Conservation (phyloP, 2,113 vertebrate genomes). For the Entomyzon cyanotis region DNA sequence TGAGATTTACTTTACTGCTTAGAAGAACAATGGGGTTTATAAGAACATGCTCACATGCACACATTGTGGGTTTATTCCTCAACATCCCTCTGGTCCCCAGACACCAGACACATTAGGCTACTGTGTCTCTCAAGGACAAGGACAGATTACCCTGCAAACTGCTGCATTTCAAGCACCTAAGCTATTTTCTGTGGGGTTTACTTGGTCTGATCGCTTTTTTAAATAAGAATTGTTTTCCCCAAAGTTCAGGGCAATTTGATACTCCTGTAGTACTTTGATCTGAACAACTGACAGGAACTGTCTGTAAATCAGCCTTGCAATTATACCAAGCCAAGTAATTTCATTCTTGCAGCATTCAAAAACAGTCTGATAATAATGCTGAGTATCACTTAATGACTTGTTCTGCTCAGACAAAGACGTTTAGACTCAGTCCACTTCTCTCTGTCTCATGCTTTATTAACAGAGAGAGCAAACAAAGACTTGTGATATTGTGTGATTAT, state of each 20-base stretch:
- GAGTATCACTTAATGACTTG: background rate
- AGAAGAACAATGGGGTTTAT: background rate
- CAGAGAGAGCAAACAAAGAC: background rate
- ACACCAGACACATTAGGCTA: background rate
- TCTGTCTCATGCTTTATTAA: background rate
- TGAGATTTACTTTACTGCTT: background rate
- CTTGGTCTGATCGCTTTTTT: background rate
- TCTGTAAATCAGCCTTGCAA: background rate
- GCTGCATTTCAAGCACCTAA: background rate
- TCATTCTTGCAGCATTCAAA: background rate
- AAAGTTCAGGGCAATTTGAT: background rate
- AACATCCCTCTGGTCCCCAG: background rate
- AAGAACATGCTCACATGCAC: background rate
- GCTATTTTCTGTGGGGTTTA: background rate
- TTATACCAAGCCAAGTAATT: background rate
- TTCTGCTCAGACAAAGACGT: background rate
- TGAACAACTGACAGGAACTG: background rate
- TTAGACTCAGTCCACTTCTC: background rate
- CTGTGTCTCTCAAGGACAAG: rapidly evolving
- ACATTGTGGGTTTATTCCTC: background rate
- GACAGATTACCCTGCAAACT: background rate
- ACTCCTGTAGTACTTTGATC: background rate
- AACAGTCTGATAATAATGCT: background rate
- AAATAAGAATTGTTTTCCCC: background rate
- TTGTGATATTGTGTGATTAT: background rate